Evolutionary conservation across 1,140 invertebrate species (phyloP), one percentile per base, ranked within the genome.

Genomic region (Proctacanthus coquilletti): DNA sequence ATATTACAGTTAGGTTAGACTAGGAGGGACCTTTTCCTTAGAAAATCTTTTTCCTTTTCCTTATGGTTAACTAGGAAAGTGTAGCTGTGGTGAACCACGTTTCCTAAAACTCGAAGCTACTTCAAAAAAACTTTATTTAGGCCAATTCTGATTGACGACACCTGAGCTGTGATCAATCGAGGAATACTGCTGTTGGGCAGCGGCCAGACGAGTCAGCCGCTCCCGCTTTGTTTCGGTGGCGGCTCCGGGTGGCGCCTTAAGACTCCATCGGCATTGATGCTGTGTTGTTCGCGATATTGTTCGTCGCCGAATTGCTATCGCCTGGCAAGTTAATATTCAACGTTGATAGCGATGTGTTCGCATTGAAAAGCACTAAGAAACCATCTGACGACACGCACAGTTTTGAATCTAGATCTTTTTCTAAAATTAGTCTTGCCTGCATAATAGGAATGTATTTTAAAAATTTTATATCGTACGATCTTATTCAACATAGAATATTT

Each of bases 331-430:
- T n/a, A n/a, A n/a, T n/a, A n/a, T n/a, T n/a, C n/a, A n/a, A n/a
- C n/a, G n/a, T n/a, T n/a, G n/a, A n/a, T n/a, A n/a, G n/a, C 15
- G 31, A 11, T 33, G 46, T 33, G 44, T 44, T 40, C 43, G 21
- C 33, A 9, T 42, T 49, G 42, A 60, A 60, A 30, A 60, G 52
- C 35, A 51, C 46, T 40, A 60, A 40, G 25, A 57, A 57, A 38
- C 54, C 54, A 30, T 46, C 56, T 34, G 41, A 53, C 2, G 50
- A 46, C 9, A 53, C 47, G 40, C 57, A 60, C 36, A 45, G 47
- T n/a, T 51, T 50, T 41, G 53, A 56, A 42, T 54, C 53, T 2
- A 47, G 50, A 21, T 60, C 57, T 40, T 60, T 60, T 42, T 60
- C 57, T 18, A 60, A 45, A 39, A 60, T 56, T 40, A 53, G 49